Conservation (phyloP, 2,888 invertebrate genomes). For the Cheilosia scutellata region DNA sequence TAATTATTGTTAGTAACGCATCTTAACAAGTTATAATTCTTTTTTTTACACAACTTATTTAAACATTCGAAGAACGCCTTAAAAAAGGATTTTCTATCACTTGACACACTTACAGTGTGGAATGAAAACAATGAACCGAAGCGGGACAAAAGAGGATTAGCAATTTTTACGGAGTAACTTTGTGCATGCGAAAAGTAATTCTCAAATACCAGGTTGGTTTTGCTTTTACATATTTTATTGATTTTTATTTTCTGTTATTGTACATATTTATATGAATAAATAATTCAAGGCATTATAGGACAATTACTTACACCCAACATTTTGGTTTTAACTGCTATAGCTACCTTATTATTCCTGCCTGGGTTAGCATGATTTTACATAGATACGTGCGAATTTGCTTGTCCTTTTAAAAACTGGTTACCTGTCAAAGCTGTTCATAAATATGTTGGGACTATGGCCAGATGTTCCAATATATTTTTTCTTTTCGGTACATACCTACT, state of each 20-base stretch:
- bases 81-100: constrained; percentile 34
- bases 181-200: constrained; percentile 6
- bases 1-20: background rate
- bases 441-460: too few relatives aligned
- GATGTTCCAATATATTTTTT: too few relatives aligned
- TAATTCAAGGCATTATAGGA: too few relatives aligned
- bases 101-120: constrained; percentile 63
- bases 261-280: too few relatives aligned
- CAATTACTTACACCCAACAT: too few relatives aligned
- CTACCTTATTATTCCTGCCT: too few relatives aligned
- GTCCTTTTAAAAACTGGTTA: too few relatives aligned
- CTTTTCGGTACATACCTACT: too few relatives aligned
- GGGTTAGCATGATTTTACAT: too few relatives aligned
- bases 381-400: too few relatives aligned
- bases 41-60: background rate
- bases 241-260: background rate
- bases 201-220: constrained; percentile 31
- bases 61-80: background rate
- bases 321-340: too few relatives aligned
- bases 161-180: constrained; percentile 35
- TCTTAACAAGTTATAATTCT: background rate
- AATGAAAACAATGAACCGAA: constrained; percentile 63
- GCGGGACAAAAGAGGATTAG: constrained; percentile 53
- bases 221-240: constrained; percentile 10
- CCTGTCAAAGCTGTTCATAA: too few relatives aligned